A percentile compares a stretch with the other conserved stretches of the same genome.
phyloP scores from a whole-genome alignment of 2,113 vertebrate species.

The Neotoma lepida region DNA sequence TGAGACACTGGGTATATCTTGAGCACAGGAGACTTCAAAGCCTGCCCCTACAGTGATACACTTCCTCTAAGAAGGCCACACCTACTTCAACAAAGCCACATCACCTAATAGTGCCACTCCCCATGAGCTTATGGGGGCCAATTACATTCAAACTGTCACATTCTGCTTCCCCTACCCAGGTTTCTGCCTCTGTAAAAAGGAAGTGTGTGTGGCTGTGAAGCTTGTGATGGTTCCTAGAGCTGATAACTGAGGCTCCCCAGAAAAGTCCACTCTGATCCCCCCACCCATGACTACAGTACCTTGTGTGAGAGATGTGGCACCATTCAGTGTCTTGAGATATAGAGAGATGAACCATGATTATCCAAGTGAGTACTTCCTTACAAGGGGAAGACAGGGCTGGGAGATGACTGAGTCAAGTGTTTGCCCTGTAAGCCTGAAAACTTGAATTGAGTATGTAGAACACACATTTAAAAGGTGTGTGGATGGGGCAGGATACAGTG shows the following conservation, averaged over 20 bases:
- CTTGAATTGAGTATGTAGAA: too few relatives aligned
- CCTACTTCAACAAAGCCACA: background rate
- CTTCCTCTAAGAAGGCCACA: background rate
- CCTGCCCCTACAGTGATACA: background rate
- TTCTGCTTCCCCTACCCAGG: background rate
- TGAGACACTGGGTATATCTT: background rate
- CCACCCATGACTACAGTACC: accelerated
- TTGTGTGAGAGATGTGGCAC: background rate
- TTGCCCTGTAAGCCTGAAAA: background rate
- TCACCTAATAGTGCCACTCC: background rate
- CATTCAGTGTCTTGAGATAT: background rate
- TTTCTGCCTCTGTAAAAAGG: background rate
- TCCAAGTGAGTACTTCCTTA: background rate
- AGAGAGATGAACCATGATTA: background rate
- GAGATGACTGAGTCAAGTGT: background rate
- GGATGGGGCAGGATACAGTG: background rate
- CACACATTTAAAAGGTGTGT: background rate
- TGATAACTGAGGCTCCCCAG: background rate
- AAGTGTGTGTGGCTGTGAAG: too few relatives aligned
- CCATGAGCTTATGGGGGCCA: background rate
- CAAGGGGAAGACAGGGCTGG: too few relatives aligned
- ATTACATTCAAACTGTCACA: background rate
- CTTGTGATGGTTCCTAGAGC: background rate
- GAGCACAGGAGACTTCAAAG: background rate
- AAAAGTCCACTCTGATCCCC: background rate